A percentile compares a stretch with the other conserved stretches of the same genome.
Evolutionary conservation across 2,797 vertebrate genomes (phyloP).

Genomic region (Argyrosomus regius): DNA sequence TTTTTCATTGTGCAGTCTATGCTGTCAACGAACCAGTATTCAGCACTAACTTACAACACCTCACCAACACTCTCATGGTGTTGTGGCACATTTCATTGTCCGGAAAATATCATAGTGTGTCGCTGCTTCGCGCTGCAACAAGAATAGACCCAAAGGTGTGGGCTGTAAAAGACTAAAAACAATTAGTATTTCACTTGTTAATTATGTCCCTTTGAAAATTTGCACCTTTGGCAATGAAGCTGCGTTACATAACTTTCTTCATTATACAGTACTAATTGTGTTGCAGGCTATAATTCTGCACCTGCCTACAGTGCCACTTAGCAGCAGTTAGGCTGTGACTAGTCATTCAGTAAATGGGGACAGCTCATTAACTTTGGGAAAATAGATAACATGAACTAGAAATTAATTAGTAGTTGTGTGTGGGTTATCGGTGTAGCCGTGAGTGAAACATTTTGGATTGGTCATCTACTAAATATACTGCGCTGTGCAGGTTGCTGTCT

Average conservation of each 20-base stretch:
- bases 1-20: too few species aligned
- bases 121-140: neutral
- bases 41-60: neutral
- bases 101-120: neutral
- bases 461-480: slow-evolving; percentile 17
- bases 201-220: slow-evolving; percentile 64
- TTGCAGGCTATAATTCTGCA: slow-evolving; percentile 57
- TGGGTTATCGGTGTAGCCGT: slow-evolving; percentile 22
- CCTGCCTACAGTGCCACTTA: slow-evolving; percentile 49
- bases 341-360: slow-evolving; percentile 42
- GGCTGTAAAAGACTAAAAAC: slow-evolving; percentile 19
- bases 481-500: neutral
- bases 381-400: slow-evolving; percentile 45
- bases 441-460: slow-evolving; percentile 4
- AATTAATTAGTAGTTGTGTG: slow-evolving; percentile 45
- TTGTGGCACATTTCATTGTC: neutral
- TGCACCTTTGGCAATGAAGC: slow-evolving; percentile 47
- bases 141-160: slow-evolving; percentile 1
- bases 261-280: slow-evolving; percentile 53
- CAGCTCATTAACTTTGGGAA: slow-evolving; percentile 50
- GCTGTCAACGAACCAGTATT: neutral
- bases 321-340: slow-evolving; percentile 33
- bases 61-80: neutral
- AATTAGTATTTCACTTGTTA: slow-evolving; percentile 40
- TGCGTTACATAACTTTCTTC: slow-evolving; percentile 56